phyloP scores from a whole-genome alignment of 1,140 invertebrate genomes.

The Penaeus indicus region DNA sequence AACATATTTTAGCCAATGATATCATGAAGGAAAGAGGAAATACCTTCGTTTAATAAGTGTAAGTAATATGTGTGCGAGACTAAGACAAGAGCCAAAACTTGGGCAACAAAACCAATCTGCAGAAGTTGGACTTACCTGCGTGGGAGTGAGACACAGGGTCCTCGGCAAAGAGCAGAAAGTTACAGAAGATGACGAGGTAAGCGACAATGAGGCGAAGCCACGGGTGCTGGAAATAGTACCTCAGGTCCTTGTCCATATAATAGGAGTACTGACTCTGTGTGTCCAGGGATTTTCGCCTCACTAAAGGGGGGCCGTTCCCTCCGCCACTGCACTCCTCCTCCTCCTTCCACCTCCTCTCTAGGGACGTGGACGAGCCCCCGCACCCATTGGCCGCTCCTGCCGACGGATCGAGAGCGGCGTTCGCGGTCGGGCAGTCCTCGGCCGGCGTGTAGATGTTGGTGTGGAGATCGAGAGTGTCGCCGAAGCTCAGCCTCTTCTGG shows the following conservation, averaged over 20 bases:
- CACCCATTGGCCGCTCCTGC: constrained; percentile 40
- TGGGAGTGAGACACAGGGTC: constrained; percentile 76
- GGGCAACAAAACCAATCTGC: neutral
- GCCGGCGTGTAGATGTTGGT: constrained; percentile 65
- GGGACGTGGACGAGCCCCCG: constrained; percentile 46
- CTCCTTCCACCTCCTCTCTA: constrained; percentile 50
- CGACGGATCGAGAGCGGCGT: constrained; percentile 65
- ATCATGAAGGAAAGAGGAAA: too few relatives aligned
- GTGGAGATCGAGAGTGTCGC: constrained; percentile 58
- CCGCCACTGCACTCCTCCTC: constrained; percentile 52
- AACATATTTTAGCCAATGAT: too few relatives aligned
- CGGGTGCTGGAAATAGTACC: constrained; percentile 76
- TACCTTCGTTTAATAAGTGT: too few relatives aligned
- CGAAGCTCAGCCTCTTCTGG: constrained; percentile 64
- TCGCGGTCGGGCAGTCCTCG: constrained; percentile 67
- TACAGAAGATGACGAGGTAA: constrained; percentile 75
- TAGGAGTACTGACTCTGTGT: constrained; percentile 69
- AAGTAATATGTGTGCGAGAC: too few relatives aligned
- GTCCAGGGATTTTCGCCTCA: constrained; percentile 66
- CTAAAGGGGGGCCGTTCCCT: constrained; percentile 58
- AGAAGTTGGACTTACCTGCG: constrained; percentile 67
- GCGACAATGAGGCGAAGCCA: constrained; percentile 73
- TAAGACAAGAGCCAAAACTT: neutral
- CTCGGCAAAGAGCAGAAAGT: constrained; percentile 76
- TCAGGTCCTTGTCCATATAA: constrained; percentile 72